Evolutionary conservation across 2,113 vertebrate species (phyloP).

Genomic region (Cariama cristata): DNA sequence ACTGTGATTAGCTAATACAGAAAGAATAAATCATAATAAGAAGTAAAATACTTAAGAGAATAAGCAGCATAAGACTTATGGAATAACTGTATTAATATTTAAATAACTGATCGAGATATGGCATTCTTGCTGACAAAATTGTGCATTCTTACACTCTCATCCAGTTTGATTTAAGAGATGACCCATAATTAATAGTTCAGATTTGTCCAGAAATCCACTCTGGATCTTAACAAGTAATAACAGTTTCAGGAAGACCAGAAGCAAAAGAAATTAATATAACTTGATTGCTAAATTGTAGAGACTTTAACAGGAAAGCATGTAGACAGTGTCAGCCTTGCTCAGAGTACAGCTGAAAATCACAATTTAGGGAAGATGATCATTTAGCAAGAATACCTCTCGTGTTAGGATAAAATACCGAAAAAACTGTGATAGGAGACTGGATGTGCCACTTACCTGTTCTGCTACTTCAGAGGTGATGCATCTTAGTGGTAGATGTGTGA

Average conservation of each 20-base stretch:
- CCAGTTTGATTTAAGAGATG: background rate
- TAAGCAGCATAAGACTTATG: background rate
- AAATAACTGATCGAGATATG: background rate
- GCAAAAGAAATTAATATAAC: background rate
- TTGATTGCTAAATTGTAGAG: background rate
- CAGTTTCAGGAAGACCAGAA: background rate
- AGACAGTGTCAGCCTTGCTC: background rate
- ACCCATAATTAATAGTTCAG: background rate
- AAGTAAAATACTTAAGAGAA: background rate
- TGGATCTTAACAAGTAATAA: background rate
- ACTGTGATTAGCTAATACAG: background rate
- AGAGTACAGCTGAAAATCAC: background rate
- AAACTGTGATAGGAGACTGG: background rate
- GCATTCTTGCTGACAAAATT: background rate
- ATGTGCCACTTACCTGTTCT: background rate
- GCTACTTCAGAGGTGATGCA: background rate
- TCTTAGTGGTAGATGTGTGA: background rate
- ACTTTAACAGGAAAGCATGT: background rate
- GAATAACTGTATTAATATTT: background rate
- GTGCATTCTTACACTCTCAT: background rate
- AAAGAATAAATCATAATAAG: background rate
- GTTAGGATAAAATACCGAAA: background rate
- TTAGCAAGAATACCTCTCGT: background rate
- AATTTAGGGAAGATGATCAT: rapidly evolving
- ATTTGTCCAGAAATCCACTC: background rate